These are phyloP conservation scores for Cryptocheilus praepositus DNA, from an alignment of 2,888 invertebrate species.

Conservation along the genomic window DNA sequence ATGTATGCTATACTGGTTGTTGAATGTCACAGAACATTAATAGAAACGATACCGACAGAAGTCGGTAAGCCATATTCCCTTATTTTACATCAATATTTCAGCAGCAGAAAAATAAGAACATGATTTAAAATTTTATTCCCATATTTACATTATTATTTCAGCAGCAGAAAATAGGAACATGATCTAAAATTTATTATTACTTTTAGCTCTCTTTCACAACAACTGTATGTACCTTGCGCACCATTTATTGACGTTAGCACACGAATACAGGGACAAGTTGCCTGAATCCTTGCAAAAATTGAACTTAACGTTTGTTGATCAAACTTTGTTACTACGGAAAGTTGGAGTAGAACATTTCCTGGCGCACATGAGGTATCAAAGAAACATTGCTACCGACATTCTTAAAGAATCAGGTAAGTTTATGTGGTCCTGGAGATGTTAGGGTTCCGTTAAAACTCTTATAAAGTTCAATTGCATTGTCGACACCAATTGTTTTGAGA, in stretches of 20 bases:
- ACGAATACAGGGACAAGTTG: slow-evolving; percentile 81
- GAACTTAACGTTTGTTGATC: slow-evolving; percentile 81
- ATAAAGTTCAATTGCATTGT: no score
- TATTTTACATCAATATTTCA: neutral
- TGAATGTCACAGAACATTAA: slow-evolving; percentile 85
- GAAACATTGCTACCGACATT: slow-evolving; percentile 85
- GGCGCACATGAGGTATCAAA: slow-evolving; percentile 85
- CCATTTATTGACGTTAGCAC: slow-evolving; percentile 81
- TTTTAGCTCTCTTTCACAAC: slow-evolving; percentile 89
- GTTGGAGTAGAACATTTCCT: slow-evolving; percentile 84
- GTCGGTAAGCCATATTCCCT: slow-evolving; percentile 78
- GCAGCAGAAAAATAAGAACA: neutral
- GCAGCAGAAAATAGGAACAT: neutral
- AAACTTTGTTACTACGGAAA: slow-evolving; percentile 81
- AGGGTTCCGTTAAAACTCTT: no score
- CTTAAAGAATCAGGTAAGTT: slow-evolving; percentile 83
- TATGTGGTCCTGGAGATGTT: neutral
- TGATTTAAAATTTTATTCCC: slow-evolving; percentile 13
- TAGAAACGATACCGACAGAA: slow-evolving; percentile 91
- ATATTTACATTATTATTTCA: neutral
- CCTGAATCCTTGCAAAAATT: slow-evolving; percentile 77
- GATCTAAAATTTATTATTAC: slow-evolving; percentile 8
- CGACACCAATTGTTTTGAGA: no score
- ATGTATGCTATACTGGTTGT: slow-evolving; percentile 87
- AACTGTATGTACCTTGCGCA: slow-evolving; percentile 93